Percentiles rank a stretch among this genome's conserved stretches.
Evolutionary conservation across 2,113 vertebrate species (phyloP).

Genomic region (Polyodon spathula): DNA sequence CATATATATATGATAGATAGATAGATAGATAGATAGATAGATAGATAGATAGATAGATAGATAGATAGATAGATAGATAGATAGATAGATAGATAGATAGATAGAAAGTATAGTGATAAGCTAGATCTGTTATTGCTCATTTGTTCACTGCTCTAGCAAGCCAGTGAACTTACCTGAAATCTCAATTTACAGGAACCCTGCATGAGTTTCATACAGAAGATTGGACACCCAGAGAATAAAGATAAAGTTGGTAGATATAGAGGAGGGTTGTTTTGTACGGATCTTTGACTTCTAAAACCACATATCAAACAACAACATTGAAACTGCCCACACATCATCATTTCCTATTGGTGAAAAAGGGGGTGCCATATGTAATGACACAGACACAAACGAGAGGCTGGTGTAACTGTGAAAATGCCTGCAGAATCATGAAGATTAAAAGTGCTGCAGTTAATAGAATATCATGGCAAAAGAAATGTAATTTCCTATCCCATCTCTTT

Average conservation of each 20-base stretch:
- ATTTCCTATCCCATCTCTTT: neutral
- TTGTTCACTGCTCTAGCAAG: too few relatives aligned
- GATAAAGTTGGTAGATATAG: neutral
- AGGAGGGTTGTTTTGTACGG: neutral
- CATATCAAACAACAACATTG: neutral
- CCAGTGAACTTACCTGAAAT: neutral
- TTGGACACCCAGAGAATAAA: neutral
- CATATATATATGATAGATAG: conserved; percentile 26
- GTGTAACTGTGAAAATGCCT: too few relatives aligned
- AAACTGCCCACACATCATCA: too few relatives aligned
- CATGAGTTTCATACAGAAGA: neutral
- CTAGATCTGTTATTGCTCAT: too few relatives aligned
- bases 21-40: conserved; percentile 5
- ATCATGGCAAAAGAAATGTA: too few relatives aligned
- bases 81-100: neutral
- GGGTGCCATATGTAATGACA: too few relatives aligned
- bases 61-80: neutral
- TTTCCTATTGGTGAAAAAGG: too few relatives aligned
- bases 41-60: neutral
- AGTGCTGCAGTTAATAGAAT: too few relatives aligned
- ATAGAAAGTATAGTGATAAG: neutral
- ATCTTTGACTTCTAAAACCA: neutral
- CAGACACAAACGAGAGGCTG: too few relatives aligned
- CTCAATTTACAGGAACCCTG: neutral
- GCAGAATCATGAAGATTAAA: too few relatives aligned